Evolutionary conservation across 2,888 invertebrate genomes (phyloP).

Genomic region (Tetragonisca angustula): DNA sequence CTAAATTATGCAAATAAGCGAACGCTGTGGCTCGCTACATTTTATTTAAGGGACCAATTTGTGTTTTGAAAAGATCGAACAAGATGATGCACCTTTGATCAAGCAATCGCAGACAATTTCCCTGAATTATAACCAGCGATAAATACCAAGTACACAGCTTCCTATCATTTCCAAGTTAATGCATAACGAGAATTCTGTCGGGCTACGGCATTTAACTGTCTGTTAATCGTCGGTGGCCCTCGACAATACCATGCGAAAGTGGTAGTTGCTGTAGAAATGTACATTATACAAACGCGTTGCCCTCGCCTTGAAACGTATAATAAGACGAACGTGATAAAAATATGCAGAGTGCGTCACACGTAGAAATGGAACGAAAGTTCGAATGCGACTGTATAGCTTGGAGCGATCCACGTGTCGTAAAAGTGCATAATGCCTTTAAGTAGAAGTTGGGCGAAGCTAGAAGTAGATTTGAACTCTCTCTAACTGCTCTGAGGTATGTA

Average conservation of each 20-base stretch:
- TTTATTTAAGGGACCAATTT: neutral
- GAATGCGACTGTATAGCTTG: neutral
- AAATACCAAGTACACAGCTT: slow-evolving; percentile 2
- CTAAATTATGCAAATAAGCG: neutral
- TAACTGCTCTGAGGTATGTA: neutral
- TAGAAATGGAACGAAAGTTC: neutral
- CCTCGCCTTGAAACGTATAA: neutral
- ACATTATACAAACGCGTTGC: neutral
- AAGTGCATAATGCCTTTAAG: neutral
- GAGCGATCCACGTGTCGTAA: neutral
- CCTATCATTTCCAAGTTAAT: neutral
- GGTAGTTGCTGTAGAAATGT: neutral
- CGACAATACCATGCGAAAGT: neutral
- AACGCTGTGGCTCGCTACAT: neutral
- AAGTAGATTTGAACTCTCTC: neutral
- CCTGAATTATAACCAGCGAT: neutral
- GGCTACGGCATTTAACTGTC: neutral
- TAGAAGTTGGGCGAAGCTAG: neutral
- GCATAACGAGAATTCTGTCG: neutral
- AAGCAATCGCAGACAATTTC: neutral
- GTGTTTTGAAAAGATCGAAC: neutral
- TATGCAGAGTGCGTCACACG: slow-evolving; percentile 11
- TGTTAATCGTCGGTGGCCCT: neutral
- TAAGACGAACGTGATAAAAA: slow-evolving; percentile 12
- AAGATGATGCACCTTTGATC: neutral